These are phyloP conservation scores for Rousettus madagascariensis DNA, from an alignment of 2,797 vertebrate genomes.

Conservation along the genomic window DNA sequence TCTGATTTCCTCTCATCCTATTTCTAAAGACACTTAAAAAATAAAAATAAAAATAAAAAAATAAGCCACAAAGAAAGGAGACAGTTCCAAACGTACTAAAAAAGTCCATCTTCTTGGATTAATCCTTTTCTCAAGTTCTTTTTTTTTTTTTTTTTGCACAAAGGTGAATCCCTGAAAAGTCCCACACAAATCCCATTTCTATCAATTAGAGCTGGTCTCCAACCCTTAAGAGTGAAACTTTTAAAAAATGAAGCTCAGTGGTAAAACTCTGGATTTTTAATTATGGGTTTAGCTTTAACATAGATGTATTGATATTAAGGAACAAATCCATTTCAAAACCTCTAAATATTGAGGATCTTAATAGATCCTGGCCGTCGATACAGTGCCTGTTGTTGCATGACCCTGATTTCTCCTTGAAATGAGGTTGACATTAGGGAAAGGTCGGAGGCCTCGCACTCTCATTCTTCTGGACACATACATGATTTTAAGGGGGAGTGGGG, in stretches of 20 bases:
- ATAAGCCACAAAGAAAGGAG: not conserved
- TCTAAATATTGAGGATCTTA: not conserved
- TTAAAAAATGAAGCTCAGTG: not conserved
- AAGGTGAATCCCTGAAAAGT: not conserved
- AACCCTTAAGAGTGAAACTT: not conserved
- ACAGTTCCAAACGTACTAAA: not conserved
- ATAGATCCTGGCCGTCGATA: not conserved
- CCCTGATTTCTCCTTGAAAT: not conserved
- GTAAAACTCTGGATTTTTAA: not conserved
- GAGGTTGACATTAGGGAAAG: not conserved
- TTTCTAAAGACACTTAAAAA: conserved; percentile 25
- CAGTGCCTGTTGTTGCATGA: not conserved
- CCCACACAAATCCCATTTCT: not conserved
- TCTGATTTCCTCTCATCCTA: conserved; percentile 27
- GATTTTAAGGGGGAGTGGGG: not conserved
- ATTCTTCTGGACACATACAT: not conserved
- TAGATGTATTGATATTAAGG: not conserved
- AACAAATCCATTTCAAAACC: not conserved
- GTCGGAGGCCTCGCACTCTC: not conserved
- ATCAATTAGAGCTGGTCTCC: not conserved
- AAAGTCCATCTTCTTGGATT: not conserved
- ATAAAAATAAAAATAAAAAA: not conserved
- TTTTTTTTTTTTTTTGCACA: not conserved
- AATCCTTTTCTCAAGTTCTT: not conserved
- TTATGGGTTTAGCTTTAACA: not conserved